Conservation (phyloP, 2,113 vertebrate species). For the Cervus canadensis region DNA sequence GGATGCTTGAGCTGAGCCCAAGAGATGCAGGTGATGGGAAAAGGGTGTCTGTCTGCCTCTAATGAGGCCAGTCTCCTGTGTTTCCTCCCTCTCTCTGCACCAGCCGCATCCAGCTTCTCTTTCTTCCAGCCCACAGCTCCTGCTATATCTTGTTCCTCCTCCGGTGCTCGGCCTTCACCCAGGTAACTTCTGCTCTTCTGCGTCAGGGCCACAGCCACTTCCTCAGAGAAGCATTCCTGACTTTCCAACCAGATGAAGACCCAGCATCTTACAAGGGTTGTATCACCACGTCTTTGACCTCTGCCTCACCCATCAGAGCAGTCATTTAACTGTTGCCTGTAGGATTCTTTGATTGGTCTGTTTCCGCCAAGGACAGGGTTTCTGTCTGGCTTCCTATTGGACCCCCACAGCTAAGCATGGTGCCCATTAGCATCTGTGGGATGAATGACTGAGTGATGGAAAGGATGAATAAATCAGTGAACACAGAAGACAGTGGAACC, state of each 20-base stretch:
- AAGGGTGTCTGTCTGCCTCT: background rate
- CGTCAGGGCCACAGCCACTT: background rate
- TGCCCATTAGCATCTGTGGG: too few species aligned
- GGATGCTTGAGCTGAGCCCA: background rate
- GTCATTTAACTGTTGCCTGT: accelerated
- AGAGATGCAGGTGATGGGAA: background rate
- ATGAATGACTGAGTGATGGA: background rate
- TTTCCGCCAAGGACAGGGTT: background rate
- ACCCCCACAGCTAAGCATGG: background rate
- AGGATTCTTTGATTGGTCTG: background rate
- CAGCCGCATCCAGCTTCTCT: background rate
- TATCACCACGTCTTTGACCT: accelerated
- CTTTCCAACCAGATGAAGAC: background rate
- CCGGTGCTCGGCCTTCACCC: background rate
- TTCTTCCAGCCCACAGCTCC: background rate
- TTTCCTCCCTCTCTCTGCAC: background rate
- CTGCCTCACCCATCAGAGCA: accelerated
- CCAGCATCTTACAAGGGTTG: too few species aligned
- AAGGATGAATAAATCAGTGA: background rate
- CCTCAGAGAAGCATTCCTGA: background rate
- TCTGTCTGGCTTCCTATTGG: background rate
- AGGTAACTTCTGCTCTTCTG: background rate
- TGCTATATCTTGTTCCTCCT: background rate
- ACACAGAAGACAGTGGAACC: background rate
- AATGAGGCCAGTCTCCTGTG: background rate